Conservation (phyloP, 1,140 invertebrate genomes). For the Drosophila funebris region DNA sequence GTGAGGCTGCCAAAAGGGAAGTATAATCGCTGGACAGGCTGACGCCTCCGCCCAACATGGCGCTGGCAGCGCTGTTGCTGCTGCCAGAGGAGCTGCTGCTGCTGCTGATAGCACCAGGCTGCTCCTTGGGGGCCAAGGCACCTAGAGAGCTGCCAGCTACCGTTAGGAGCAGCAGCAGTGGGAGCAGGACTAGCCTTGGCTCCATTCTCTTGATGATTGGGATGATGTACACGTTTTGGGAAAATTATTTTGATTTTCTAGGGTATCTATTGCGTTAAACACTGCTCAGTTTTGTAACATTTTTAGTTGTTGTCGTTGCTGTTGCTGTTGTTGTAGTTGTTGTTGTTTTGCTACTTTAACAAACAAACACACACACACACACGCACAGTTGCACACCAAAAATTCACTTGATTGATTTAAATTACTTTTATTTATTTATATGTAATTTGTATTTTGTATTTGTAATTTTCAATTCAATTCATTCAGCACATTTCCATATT, state of each 20-base stretch:
- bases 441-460: constrained; percentile 10
- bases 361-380: neutral
- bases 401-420: neutral
- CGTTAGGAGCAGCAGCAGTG: constrained; percentile 30
- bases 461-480: constrained; percentile 1
- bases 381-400: neutral
- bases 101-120: constrained; percentile 4
- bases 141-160: constrained; percentile 5
- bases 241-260: constrained; percentile 9
- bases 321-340: constrained; percentile 1
- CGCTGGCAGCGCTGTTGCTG: constrained; percentile 47
- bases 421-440: neutral
- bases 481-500: constrained; percentile 29
- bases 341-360: neutral
- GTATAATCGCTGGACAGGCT: constrained; percentile 64
- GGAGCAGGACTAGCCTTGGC: constrained; percentile 18
- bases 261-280: constrained; percentile 8
- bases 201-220: constrained; percentile 19
- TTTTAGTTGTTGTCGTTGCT: constrained; percentile 32
- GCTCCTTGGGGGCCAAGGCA: constrained; percentile 48
- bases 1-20: constrained; percentile 39
- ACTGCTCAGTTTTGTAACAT: constrained; percentile 57
- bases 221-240: neutral
- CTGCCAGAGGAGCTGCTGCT: neutral
- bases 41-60: constrained; percentile 61